A percentile compares a stretch with the other conserved stretches of the same genome.
These are phyloP conservation scores for Falco cherrug DNA, from an alignment of 2,797 vertebrate genomes.

Conservation along the genomic window DNA sequence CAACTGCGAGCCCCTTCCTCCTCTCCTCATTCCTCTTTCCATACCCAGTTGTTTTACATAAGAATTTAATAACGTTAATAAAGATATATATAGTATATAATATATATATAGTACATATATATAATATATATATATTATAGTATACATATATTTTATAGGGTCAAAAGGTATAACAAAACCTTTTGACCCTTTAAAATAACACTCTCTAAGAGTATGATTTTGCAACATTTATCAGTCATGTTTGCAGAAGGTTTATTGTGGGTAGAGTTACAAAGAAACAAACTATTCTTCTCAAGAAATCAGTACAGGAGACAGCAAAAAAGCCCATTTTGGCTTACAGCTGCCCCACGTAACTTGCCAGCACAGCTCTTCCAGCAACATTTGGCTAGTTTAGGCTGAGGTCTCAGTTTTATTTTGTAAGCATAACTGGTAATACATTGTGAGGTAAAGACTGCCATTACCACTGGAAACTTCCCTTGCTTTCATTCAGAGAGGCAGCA, in stretches of 20 bases:
- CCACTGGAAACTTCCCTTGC: not conserved
- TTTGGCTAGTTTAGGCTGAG: not conserved
- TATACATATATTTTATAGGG: too few relatives aligned
- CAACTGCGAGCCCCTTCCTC: not conserved
- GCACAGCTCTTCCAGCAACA: not conserved
- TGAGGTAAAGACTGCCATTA: not conserved
- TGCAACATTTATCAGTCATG: not conserved
- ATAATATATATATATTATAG: too few relatives aligned
- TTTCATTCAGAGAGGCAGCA: not conserved
- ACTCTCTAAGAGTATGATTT: not conserved
- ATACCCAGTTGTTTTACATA: not conserved
- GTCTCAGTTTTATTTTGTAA: not conserved
- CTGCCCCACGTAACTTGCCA: not conserved
- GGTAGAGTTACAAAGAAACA: not conserved
- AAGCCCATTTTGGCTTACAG: not conserved
- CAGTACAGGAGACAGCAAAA: rapidly evolving
- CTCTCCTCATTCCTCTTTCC: not conserved
- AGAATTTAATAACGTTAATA: not conserved
- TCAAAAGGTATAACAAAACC: not conserved
- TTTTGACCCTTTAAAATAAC: not conserved
- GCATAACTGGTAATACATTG: not conserved
- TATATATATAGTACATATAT: too few relatives aligned
- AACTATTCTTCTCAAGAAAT: not conserved
- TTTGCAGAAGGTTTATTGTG: not conserved
- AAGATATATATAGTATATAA: not conserved